phyloP scores from a whole-genome alignment of 2,888 invertebrate genomes.

The Amphipyra tragopoginis region DNA sequence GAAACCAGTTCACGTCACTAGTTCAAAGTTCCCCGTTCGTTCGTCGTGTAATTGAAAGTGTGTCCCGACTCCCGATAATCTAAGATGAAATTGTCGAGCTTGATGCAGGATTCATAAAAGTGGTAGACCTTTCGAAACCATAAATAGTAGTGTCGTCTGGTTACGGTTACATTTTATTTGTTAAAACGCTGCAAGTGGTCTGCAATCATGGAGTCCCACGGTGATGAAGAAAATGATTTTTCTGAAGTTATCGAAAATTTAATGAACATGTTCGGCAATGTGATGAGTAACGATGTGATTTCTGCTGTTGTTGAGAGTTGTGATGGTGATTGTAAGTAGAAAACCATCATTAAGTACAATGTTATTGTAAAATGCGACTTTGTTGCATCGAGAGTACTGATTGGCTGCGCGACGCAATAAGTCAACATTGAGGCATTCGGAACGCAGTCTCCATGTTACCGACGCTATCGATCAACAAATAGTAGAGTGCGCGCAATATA shows the following conservation, averaged over 20 bases:
- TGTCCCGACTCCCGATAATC: not conserved
- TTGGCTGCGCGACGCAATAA: constrained; percentile 40
- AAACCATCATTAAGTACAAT: not conserved
- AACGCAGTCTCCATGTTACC: constrained; percentile 17
- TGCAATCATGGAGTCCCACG: constrained; percentile 41
- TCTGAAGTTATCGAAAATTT: constrained; percentile 71
- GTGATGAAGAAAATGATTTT: constrained; percentile 52
- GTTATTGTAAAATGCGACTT: constrained; percentile 9
- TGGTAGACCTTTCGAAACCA: constrained; percentile 1
- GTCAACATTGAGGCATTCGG: constrained; percentile 8
- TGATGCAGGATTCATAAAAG: not conserved
- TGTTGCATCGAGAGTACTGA: constrained; percentile 18
- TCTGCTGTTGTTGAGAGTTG: constrained; percentile 77
- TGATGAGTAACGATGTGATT: constrained; percentile 75
- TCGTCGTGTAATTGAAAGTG: too few species aligned
- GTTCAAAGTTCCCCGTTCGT: too few species aligned
- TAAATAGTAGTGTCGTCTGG: not conserved
- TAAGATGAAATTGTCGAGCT: not conserved
- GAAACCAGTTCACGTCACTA: too few species aligned
- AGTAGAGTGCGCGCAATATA: too few species aligned
- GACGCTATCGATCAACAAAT: constrained; percentile 38
- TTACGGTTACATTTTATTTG: constrained; percentile 2
- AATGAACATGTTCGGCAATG: constrained; percentile 75
- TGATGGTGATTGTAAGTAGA: constrained; percentile 80
- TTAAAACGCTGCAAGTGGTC: constrained; percentile 4